A percentile compares a stretch with the other conserved stretches of the same genome.
Evolutionary conservation across 37 sponge, comb jelly and placozoan species (phyloP).

Genomic region (Hormiphora californensis): DNA sequence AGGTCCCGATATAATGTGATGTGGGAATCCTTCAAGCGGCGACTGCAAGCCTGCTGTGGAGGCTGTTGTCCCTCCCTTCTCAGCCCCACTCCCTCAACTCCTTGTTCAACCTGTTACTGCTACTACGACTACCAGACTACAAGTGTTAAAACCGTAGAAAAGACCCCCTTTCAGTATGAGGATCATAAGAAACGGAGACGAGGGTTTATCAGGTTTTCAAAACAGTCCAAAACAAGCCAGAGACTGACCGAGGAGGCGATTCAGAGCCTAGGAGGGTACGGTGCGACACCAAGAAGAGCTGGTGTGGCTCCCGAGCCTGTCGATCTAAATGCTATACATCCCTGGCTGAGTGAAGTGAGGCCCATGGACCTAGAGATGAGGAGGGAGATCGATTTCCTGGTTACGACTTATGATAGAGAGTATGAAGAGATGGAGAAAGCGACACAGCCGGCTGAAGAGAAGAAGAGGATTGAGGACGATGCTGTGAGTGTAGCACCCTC

Average conservation of each 20-base stretch:
- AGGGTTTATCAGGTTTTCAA: constrained; percentile 2
- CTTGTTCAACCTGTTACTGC: neutral
- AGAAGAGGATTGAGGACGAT: neutral
- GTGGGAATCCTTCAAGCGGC: no score
- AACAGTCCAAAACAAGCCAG: neutral
- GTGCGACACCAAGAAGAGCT: neutral
- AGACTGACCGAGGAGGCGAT: neutral
- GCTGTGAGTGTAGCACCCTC: neutral
- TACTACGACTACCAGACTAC: constrained; percentile 8
- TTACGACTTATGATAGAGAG: neutral
- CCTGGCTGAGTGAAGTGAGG: neutral
- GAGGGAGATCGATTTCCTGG: neutral
- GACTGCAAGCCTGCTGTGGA: no score
- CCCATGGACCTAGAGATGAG: neutral
- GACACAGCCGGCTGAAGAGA: neutral
- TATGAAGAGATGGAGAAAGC: constrained; percentile 8
- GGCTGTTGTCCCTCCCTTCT: neutral
- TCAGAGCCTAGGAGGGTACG: neutral
- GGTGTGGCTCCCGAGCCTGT: neutral
- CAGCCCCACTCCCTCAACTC: neutral
- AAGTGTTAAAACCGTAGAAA: neutral
- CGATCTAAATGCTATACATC: neutral
- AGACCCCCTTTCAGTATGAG: neutral
- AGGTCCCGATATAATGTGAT: no score
- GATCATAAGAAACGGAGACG: neutral